Base-by-base conservation (phyloP, 2,888 invertebrate genomes). In the Aproaerema taeniolella region DNA sequence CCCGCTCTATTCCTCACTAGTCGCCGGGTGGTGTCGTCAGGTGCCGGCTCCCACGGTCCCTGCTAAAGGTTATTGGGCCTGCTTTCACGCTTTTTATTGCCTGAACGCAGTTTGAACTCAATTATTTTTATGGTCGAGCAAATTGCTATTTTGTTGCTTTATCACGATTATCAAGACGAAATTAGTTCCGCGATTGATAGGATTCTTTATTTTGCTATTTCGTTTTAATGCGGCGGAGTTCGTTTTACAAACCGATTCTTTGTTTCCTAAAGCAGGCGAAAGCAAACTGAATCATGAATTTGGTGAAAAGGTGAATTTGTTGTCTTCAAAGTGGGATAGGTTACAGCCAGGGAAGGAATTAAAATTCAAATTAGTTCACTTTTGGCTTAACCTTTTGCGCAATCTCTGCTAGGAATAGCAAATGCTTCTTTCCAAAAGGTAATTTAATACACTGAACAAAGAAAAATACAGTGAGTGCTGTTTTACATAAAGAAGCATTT, bases 131-230 rank as follows among this genome's bases (percentile, higher is more conserved):
- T 80, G 83, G 79, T 73, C 62, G 75, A 61, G 72, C 65, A 81
- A 86, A 85, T 86, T 83, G 81, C 85, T 83, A 81, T 83, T 81
- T 86, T 82, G 83, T 82, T 86, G 85, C 83, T 72, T 72, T 80
- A 82, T 83, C 83, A 82, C 64, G 78, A 83, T 83, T 81, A 83
- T 82, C 74, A 76, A 66, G 76, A 71, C 70, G 62, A 73, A 81
- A 82, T 82, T 82, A 78, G 80, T 76, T 80, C 60, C 53, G 66
- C 65, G 67, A 79, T 78, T 80, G 78, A 78, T 79, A 74, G 77
- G 52, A 55, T 63, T 64, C 64, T 67, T 64, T 61, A 62, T 65
- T 65, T 57, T 54, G 47, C 55, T 58, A 61, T 67, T 68, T 43
- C 54, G 32, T 47, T 45, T 45, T 43, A 39, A 52, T 39, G 46